These are phyloP conservation scores for Tautogolabrus adspersus DNA, from an alignment of 2,113 vertebrate species.

Conservation along the genomic window DNA sequence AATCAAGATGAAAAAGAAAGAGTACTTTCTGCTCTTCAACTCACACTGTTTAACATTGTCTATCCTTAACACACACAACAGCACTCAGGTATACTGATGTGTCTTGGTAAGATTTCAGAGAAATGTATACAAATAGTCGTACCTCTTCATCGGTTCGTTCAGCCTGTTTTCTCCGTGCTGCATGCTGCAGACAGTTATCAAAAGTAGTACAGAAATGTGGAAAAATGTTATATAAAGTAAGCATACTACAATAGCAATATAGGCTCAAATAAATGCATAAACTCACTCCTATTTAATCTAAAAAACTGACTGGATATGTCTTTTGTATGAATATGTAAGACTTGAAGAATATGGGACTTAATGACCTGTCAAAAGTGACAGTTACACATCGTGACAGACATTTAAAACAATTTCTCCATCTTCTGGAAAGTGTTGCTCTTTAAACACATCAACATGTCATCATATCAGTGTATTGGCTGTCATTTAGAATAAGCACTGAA, in stretches of 20 bases:
- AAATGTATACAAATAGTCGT: conserved; percentile 39
- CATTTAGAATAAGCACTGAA: not conserved
- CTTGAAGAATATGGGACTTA: not conserved
- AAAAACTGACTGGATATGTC: not conserved
- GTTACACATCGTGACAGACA: not conserved
- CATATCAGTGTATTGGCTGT: not conserved
- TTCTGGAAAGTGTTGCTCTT: not conserved
- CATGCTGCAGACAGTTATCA: not conserved
- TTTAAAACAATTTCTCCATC: conserved; percentile 14
- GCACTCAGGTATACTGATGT: conserved; percentile 13
- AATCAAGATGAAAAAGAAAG: conserved; percentile 36
- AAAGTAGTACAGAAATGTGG: not conserved
- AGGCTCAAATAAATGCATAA: not conserved
- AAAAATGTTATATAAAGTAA: not conserved
- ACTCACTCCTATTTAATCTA: not conserved
- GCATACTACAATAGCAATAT: not conserved
- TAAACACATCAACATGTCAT: conserved; percentile 3
- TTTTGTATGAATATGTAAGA: not conserved
- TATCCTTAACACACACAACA: conserved; percentile 43
- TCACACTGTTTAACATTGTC: conserved; percentile 22
- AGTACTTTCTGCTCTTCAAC: not conserved
- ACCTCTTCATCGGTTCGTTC: conserved; percentile 1
- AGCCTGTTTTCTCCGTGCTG: not conserved
- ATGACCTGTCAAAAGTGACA: conserved; percentile 9
- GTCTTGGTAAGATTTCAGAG: conserved; percentile 32